A percentile compares a stretch with the other conserved stretches of the same genome.
Conservation (phyloP, 2,797 vertebrate species). For the Pipistrellus pipistrellus region DNA sequence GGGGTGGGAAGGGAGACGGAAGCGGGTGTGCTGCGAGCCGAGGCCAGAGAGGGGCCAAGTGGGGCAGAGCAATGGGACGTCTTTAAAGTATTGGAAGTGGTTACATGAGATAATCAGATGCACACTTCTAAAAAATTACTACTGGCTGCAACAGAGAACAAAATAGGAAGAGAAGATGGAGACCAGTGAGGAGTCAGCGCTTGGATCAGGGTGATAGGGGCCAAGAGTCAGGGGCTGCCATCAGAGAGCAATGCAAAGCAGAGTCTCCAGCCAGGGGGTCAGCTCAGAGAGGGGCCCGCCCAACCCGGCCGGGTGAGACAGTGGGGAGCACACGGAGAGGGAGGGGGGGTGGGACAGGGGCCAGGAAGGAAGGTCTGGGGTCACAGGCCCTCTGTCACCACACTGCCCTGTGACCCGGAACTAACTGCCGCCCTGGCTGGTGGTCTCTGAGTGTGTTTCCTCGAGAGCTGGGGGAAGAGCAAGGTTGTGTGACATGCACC, state of each 20-base stretch:
- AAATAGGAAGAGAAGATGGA: not conserved
- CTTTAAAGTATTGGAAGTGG: not conserved
- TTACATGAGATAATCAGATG: not conserved
- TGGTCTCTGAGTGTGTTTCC: not conserved
- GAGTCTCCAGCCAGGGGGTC: not conserved
- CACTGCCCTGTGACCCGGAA: fast-evolving
- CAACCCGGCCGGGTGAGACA: not conserved
- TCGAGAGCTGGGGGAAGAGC: not conserved
- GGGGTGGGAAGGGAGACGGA: not conserved
- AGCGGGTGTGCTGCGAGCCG: fast-evolving
- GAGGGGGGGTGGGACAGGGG: not conserved
- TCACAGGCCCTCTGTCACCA: not conserved
- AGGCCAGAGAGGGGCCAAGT: not conserved
- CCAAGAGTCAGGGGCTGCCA: not conserved
- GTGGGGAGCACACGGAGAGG: not conserved
- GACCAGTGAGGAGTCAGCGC: not conserved
- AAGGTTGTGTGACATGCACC: not conserved
- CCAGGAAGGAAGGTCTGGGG: not conserved
- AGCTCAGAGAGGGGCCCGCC: not conserved
- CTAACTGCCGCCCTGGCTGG: not conserved
- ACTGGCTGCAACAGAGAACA: not conserved
- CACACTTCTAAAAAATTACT: not conserved
- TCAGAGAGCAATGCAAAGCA: not conserved
- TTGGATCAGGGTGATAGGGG: not conserved
- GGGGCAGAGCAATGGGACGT: not conserved